Evolutionary conservation across 35 echinoderm and acorn worm species (phyloP).

Genomic region (Heliocidaris tuberculata): DNA sequence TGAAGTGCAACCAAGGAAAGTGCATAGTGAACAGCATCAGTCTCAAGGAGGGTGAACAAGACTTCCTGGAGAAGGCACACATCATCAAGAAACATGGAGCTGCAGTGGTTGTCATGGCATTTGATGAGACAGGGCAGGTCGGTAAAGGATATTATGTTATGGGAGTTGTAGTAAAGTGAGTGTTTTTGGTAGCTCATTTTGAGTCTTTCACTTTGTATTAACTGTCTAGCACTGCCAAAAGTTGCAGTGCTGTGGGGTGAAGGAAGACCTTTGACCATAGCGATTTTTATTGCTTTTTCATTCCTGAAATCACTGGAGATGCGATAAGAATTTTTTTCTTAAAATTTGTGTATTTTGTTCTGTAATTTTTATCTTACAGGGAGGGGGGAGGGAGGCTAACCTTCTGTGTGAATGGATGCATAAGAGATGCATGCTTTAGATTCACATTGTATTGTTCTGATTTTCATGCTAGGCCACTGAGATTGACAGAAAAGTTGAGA

Average conservation of each 20-base stretch:
- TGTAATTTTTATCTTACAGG: no score
- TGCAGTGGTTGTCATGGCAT: conserved; percentile 98
- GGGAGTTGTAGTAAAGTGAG: not conserved
- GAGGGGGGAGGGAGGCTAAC: no score
- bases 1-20: conserved; percentile 95
- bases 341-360: no score
- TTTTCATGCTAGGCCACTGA: conserved; percentile 71
- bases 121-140: conserved; percentile 99
- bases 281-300: no score
- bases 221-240: not conserved
- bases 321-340: no score
- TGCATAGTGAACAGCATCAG: conserved; percentile 99
- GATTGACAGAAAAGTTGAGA: conserved; percentile 78
- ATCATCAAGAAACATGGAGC: conserved; percentile 93
- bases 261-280: no score
- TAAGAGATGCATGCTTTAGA: no score
- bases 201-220: no score
- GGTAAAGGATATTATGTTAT: not conserved
- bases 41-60: conserved; percentile 93
- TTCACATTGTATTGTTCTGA: not conserved
- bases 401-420: no score
- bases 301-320: no score
- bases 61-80: conserved; percentile 86
- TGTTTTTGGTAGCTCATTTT: not conserved
- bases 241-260: no score